phyloP scores from a whole-genome alignment of 2,888 invertebrate species.

The Phragmatobia fuliginosa region DNA sequence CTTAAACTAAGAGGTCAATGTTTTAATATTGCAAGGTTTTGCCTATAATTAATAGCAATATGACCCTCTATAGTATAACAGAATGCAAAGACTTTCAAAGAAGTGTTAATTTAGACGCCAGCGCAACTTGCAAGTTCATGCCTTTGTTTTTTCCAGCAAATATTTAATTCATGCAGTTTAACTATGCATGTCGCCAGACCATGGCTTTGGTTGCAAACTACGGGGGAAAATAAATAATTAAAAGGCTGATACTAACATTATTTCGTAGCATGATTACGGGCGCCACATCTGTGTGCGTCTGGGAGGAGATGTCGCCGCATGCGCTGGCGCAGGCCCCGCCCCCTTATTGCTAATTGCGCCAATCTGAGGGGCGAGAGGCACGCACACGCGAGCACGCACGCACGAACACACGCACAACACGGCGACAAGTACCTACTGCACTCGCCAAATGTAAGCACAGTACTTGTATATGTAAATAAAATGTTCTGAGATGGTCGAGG shows the following conservation, averaged over 20 bases:
- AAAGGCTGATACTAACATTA: conserved; percentile 71
- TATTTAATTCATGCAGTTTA: conserved; percentile 59
- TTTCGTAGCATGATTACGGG: conserved; percentile 60
- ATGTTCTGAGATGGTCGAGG: conserved; percentile 41
- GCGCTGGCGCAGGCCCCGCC: conserved; percentile 82
- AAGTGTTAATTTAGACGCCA: conserved; percentile 48
- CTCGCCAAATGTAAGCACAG: conserved; percentile 67
- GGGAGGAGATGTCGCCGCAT: conserved; percentile 81
- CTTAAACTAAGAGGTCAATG: too few relatives aligned
- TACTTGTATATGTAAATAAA: conserved; percentile 54
- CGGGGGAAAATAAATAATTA: conserved; percentile 69
- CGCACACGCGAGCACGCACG: conserved; percentile 69
- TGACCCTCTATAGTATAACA: conserved; percentile 33
- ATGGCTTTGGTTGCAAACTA: conserved; percentile 51
- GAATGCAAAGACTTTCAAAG: conserved; percentile 41
- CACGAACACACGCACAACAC: conserved; percentile 58
- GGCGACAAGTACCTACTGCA: conserved; percentile 64
- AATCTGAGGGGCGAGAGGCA: conserved; percentile 76
- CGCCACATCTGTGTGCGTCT: conserved; percentile 57
- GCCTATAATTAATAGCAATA: too few relatives aligned
- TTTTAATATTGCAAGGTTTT: too few relatives aligned
- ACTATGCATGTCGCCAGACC: conserved; percentile 58
- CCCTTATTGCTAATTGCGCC: conserved; percentile 81
- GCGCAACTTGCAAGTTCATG: conserved; percentile 32
- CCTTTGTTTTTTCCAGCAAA: conserved; percentile 53